Base-by-base conservation (phyloP, 2,113 vertebrate genomes). In the Peromyscus leucopus region DNA sequence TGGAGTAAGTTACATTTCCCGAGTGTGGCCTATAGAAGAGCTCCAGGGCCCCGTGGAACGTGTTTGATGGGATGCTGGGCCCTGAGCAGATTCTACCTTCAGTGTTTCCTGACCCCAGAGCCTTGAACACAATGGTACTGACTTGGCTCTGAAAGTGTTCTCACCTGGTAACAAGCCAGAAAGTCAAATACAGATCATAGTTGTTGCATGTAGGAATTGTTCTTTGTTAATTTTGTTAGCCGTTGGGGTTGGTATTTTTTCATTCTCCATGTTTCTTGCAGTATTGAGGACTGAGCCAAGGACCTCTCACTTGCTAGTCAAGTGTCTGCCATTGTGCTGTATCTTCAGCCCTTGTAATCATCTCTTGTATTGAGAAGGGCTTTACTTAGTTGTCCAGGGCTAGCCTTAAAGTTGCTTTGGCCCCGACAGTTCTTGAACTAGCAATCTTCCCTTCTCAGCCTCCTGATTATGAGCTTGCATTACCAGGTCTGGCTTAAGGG, bases 141-240 rank as follows among this genome's bases (percentile, higher is more conserved):
- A 65, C 31, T 24, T 61, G 75, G n/a, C 80, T 90, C 2, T 89
- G 78, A 59, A 71, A 39, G 63, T 55, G 26, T 72, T 95, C 83
- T 86, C 48, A 65, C 48, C 61, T 72, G 83, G 65, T 65, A 76
- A 51, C 67, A 82, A 89, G 51, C 69, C 42, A 67, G 90, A 92
- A 76, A 89, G 42, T 48, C 67, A 65, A 39, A 69, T 26, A 59
- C 33, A 67, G 69, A 48, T 21, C 69, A 6, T 42, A 36, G n/a
- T 95, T 42, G 19, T 28, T 74, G 2, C 24, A 7, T 15, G 11
- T 57, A 65, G 72, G 67, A 79, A 76, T 85, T 88, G 42, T 55
- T 92, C 36, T 75, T 48, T 63, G 87, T 95, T 46, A 74, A 79
- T 90, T 90, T 92, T 96, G 39, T 72, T 75, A 72, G 42, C 76